Conservation (phyloP, 2,113 vertebrate species). For the Indicator indicator region DNA sequence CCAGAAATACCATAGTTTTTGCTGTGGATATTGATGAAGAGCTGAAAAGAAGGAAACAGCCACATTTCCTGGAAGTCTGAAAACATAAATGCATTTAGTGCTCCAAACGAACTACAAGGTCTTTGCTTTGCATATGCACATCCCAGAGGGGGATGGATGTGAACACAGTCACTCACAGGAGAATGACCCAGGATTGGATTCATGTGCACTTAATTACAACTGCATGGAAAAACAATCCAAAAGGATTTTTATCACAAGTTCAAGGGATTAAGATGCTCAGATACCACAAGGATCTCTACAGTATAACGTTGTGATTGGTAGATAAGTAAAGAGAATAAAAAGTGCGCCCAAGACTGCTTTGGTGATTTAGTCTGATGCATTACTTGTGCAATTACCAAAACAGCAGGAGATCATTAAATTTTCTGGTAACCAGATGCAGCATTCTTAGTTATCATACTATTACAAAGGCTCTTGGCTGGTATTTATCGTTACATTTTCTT, state of each 20-base stretch:
- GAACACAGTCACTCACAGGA: neutral
- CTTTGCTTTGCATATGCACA: neutral
- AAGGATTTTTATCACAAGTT: conserved; percentile 45
- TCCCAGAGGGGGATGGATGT: neutral
- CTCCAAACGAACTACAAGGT: neutral
- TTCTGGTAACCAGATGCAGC: conserved; percentile 81
- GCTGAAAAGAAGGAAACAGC: neutral
- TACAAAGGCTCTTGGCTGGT: conserved; percentile 75
- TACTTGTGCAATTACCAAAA: conserved; percentile 99
- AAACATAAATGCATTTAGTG: neutral
- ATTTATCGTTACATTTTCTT: conserved; percentile 79
- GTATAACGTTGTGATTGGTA: conserved; percentile 59
- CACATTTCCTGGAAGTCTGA: neutral
- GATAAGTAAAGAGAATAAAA: conserved; percentile 58
- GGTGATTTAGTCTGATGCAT: conserved; percentile 89
- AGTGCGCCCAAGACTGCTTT: conserved; percentile 66
- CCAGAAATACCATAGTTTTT: neutral
- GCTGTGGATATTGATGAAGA: neutral
- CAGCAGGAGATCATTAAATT: conserved; percentile 97
- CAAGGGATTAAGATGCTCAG: conserved; percentile 50
- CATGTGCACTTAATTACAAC: conserved; percentile 32
- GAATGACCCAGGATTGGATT: neutral
- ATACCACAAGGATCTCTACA: conserved; percentile 53
- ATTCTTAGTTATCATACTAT: conserved; percentile 78
- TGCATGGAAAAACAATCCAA: conserved; percentile 17